Evolutionary conservation across 2,113 vertebrate species (phyloP), one percentile per base, ranked within the genome.

Genomic region (Sapajus apella): DNA sequence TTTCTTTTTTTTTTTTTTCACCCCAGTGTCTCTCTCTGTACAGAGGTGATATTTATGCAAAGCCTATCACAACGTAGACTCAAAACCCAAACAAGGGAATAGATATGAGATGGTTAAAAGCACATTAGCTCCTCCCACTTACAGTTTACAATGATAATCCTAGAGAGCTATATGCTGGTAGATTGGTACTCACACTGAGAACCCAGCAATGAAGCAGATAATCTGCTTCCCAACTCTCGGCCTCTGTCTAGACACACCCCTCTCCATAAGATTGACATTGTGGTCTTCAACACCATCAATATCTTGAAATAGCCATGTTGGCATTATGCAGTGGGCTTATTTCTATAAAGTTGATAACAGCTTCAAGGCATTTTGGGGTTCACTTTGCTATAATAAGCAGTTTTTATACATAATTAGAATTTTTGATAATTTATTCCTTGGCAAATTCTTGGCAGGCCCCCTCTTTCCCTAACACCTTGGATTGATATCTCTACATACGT

Each of bases 1-100:
- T 45, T 10, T 7, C 45, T 88, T 50, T 10, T 43, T 43, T 61
- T 85, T 50, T 10, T 7, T 45, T 10, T 7, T 85, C 5, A 85
- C 3, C 17, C 16, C 3, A 14, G 7, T 1, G 9, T 35, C 3
- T 30, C 3, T 75, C 18, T 50, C 27, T 61, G 20, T 40, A 3
- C 13, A 35, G 40, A 25, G 37, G 16, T 43, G 68, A 12, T 6
- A 35, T n/a, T n/a, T 76, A 40, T 45, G 40, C 20, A 37, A 23
- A 3, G 1, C 25, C 76, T 73, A n/a, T 27, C 40, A 4, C 1
- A 5, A 56, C 18, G 13, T 30, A 1, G 23, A 52, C n/a, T 47
- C 52, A 45, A 92, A 45, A 37, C n/a, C 40, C 20, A 35, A 50
- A 58, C 9, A 37, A 40, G 10, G 9, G 20, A 58, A 43, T 18